phyloP scores from a whole-genome alignment of 2,113 vertebrate species.

The Anseranas semipalmata region DNA sequence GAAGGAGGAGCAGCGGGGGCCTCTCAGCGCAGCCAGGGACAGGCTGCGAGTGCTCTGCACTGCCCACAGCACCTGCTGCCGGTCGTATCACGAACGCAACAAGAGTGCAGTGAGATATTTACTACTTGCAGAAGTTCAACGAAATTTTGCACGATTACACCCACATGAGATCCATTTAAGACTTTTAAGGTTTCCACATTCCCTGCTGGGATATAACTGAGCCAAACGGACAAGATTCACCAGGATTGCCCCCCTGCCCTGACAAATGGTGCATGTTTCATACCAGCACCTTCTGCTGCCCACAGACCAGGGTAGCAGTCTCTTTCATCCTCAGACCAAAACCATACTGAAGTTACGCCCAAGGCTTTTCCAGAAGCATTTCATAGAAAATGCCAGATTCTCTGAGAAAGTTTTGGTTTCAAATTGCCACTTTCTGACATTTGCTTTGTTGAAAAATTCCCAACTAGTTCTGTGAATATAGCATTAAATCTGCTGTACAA shows the following conservation, averaged over 20 bases:
- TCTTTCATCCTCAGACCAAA: background rate
- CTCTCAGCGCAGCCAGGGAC: background rate
- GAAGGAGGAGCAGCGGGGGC: background rate
- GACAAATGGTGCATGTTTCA: accelerated
- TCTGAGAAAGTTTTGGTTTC: background rate
- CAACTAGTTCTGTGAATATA: background rate
- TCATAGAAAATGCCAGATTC: background rate
- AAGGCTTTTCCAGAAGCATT: background rate
- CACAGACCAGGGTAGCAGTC: background rate
- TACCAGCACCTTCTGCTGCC: background rate
- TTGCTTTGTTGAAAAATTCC: background rate
- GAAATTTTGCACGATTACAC: background rate
- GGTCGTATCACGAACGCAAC: background rate
- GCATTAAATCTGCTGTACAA: background rate
- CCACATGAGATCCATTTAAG: background rate
- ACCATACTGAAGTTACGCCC: background rate
- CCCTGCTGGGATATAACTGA: background rate
- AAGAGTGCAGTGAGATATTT: background rate
- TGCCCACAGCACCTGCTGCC: background rate
- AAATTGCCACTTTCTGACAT: background rate
- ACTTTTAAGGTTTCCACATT: background rate
- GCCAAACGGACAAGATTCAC: background rate
- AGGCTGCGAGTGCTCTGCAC: background rate
- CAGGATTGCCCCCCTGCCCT: background rate
- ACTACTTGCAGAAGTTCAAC: background rate